These are phyloP conservation scores for Willowsia nigromaculata DNA, from an alignment of 2,888 invertebrate genomes.

Conservation along the genomic window DNA sequence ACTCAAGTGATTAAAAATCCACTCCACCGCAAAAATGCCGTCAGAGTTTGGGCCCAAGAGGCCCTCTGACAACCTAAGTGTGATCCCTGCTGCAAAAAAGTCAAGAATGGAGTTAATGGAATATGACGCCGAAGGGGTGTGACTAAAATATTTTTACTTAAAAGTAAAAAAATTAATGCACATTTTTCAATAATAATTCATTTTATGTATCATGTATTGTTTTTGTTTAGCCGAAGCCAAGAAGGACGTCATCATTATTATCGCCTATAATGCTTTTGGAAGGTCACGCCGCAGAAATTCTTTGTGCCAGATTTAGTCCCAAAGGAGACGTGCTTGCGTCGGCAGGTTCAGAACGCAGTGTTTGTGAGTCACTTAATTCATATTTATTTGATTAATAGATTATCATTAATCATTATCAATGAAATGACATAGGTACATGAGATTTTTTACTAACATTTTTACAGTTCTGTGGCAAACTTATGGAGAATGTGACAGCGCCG, in stretches of 20 bases:
- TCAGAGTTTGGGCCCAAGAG: constrained; percentile 62
- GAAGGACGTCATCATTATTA: constrained; percentile 91
- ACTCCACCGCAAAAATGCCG: no score
- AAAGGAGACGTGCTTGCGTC: constrained; percentile 97
- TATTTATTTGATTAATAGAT: no score
- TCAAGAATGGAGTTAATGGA: constrained; percentile 73
- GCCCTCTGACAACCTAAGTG: constrained; percentile 40
- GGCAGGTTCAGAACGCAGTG: constrained; percentile 96
- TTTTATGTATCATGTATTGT: background rate
- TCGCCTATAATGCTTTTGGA: constrained; percentile 97
- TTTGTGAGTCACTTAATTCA: constrained; percentile 93
- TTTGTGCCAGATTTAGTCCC: constrained; percentile 95
- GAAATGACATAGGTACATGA: no score
- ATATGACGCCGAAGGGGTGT: constrained; percentile 67
- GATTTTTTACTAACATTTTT: background rate
- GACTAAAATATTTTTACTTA: background rate
- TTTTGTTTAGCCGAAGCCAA: constrained; percentile 81
- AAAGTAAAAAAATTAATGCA: background rate
- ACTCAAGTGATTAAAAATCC: background rate
- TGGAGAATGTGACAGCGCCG: constrained; percentile 98
- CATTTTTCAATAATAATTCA: background rate
- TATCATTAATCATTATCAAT: no score
- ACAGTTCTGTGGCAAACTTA: constrained; percentile 94
- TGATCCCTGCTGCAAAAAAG: constrained; percentile 71
- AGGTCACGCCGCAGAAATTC: constrained; percentile 98